Percentiles rank a stretch among this genome's conserved stretches.
Evolutionary conservation across 2,888 invertebrate species (phyloP).

Genomic region (Hemithea aestivaria): DNA sequence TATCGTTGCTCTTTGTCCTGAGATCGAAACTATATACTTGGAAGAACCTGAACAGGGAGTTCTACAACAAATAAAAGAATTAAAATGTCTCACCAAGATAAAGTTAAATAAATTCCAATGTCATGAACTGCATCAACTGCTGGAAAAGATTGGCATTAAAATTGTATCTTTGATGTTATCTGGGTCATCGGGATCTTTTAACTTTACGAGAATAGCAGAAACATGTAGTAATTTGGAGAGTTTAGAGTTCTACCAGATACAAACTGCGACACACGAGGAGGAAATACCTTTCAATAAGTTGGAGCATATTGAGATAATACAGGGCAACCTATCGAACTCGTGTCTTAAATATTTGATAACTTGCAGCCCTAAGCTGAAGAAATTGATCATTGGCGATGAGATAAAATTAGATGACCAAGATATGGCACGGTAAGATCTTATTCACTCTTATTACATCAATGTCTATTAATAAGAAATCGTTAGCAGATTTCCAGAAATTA

Average conservation of each 20-base stretch:
- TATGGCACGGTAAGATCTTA: constrained; percentile 73
- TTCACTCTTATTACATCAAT: constrained; percentile 5
- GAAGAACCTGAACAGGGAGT: constrained; percentile 81
- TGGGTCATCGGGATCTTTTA: constrained; percentile 77
- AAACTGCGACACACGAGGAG: constrained; percentile 77
- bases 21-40: constrained; percentile 81
- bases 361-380: constrained; percentile 78
- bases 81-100: constrained; percentile 73
- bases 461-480: background rate
- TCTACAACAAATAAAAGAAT: constrained; percentile 67
- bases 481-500: no score
- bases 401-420: constrained; percentile 84
- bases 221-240: constrained; percentile 80
- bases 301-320: constrained; percentile 83
- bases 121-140: constrained; percentile 78
- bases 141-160: constrained; percentile 76
- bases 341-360: constrained; percentile 81
- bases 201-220: constrained; percentile 79
- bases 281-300: constrained; percentile 80
- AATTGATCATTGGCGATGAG: constrained; percentile 82
- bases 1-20: constrained; percentile 80
- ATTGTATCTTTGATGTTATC: constrained; percentile 79
- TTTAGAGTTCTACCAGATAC: constrained; percentile 83
- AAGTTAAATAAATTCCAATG: constrained; percentile 82
- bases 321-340: constrained; percentile 79